Base-by-base conservation (phyloP, 2,888 invertebrate genomes). In the Pheosia gnoma region DNA sequence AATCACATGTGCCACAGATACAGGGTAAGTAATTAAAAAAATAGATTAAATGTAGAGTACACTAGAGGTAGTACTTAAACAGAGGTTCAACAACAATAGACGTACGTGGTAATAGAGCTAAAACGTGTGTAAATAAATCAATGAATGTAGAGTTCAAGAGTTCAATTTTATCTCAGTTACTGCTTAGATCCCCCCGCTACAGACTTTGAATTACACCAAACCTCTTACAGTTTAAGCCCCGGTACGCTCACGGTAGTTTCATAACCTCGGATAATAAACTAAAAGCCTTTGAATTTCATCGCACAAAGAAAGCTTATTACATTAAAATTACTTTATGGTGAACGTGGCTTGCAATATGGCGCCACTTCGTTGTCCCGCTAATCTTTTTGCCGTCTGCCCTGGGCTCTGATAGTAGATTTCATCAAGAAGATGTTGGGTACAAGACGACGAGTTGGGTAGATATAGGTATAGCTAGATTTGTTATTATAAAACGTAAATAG, bases 221-320 rank as follows among this genome's bases (percentile, higher is more conserved):
- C 53, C 58, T 52, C 64, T 68, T 67, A 71, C 77, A 78, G 76
- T 79, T 79, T 82, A 83, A 85, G 78, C 81, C 71, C 62, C 66
- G 67, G 69, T 70, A 64, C 73, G 73, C 71, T 67, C 70, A 73
- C 73, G 77, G 77, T 81, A 84, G 87, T 88, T 88, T 88, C 87
- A 89, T 87, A 89, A 85, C 86, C 85, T 83, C 77, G 84, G 85
- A 88, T 89, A 86, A 87, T 89, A 88, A 90, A 89, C 85, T 88
- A 86, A 88, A 87, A 90, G 88, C 85, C 85, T 88, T 88, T 88
- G 85, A 85, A 87, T 86, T 83, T 78, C 76, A 77, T 73, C 81
- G 78, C 82, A 89, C 89, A 89, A 89, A 89, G 88, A 85, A 87
- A 85, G 83, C 82, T 87, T 88, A 90, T 89, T 87, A 85, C 84